phyloP scores from a whole-genome alignment of 2,888 invertebrate genomes.

The Nephrotoma appendiculata region DNA sequence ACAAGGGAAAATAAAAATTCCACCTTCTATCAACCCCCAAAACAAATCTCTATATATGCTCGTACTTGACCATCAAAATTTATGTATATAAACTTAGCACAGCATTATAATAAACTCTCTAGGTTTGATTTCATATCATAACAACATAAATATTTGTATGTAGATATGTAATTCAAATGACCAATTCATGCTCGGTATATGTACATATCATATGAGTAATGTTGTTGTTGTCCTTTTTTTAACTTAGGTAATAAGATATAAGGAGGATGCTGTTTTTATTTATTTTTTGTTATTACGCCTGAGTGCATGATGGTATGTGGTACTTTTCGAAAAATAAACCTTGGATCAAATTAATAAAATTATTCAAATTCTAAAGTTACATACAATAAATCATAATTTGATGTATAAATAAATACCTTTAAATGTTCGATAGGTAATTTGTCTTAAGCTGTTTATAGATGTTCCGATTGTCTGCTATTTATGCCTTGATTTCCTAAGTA shows the following conservation, averaged over 20 bases:
- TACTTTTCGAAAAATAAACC: background rate
- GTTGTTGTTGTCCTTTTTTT: background rate
- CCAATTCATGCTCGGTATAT: background rate
- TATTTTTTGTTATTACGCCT: too few species aligned
- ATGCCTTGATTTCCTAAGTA: background rate
- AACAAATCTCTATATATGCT: background rate
- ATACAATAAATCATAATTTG: background rate
- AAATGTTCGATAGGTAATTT: background rate
- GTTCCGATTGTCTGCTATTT: background rate
- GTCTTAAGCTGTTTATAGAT: background rate
- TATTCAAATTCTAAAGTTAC: background rate
- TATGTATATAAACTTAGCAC: background rate
- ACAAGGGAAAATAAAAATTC: background rate
- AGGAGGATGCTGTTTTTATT: background rate
- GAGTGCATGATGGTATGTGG: background rate
- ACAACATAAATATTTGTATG: background rate
- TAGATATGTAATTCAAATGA: background rate
- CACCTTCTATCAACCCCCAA: background rate
- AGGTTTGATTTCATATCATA: background rate
- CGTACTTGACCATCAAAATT: background rate
- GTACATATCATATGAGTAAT: background rate
- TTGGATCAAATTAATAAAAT: background rate
- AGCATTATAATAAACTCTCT: too few species aligned
- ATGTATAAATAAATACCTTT: too few species aligned
- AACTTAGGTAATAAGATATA: background rate